Conservation (phyloP, 1,140 invertebrate species). For the Tetramorium simillimum region DNA sequence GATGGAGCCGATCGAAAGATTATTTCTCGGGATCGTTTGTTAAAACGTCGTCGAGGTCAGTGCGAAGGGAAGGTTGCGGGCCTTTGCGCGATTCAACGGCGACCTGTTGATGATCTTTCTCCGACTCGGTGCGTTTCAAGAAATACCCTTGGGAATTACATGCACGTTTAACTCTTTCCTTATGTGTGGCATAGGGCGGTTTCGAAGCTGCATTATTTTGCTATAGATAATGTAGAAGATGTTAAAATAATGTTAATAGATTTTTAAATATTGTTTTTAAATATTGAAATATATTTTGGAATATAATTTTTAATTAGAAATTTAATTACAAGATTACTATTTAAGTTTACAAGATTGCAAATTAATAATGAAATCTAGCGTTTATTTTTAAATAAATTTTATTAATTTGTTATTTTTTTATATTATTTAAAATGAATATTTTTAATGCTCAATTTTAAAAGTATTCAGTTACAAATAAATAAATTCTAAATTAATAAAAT, state of each 20-base stretch:
- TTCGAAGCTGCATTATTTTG: not conserved
- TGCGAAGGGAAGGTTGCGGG: not conserved
- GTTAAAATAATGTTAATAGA: not conserved
- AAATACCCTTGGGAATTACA: slow-evolving; percentile 24
- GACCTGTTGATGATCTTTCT: slow-evolving; percentile 69
- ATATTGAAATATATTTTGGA: not conserved
- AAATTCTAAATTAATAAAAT: not conserved
- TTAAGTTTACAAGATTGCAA: not conserved
- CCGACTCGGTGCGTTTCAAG: slow-evolving; percentile 46
- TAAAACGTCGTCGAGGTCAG: slow-evolving; percentile 41
- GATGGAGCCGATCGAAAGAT: slow-evolving; percentile 1
- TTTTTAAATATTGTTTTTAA: not conserved
- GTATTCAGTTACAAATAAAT: not conserved
- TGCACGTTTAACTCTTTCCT: slow-evolving; percentile 11
- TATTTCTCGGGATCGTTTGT: slow-evolving; percentile 14
- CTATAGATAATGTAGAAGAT: not conserved
- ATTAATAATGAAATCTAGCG: not conserved
- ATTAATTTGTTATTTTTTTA: not conserved
- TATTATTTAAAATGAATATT: not conserved
- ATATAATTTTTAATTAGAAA: not conserved
- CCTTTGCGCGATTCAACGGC: slow-evolving; percentile 47
- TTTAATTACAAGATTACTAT: not conserved
- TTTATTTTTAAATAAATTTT: not conserved
- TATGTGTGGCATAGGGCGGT: not conserved
- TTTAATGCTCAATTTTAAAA: not conserved